Evolutionary conservation across 2,113 vertebrate genomes (phyloP), one percentile per base, ranked within the genome.

Genomic region (Rhineura floridana): DNA sequence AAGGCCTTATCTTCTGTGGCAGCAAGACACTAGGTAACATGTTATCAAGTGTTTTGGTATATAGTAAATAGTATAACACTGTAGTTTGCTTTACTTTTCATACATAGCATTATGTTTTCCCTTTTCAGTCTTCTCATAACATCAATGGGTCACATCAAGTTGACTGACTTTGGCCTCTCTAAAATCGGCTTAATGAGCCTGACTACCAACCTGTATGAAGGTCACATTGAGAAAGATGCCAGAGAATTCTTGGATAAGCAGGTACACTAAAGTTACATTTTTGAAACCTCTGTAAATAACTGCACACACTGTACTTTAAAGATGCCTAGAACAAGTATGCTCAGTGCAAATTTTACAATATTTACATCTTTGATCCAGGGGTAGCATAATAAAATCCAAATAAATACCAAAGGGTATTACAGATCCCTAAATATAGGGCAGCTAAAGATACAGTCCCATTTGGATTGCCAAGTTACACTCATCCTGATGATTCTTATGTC

Each of bases 121-220:
- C 87, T 70, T 88, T 89, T 75, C 87, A 99, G 99, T 96, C 98
- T 99, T n/a, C 97, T 99, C 48, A 99, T 99, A 96, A 99, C 99
- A 30, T 99, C 99, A 52, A 96, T 99, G 98, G 99, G 99, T 88
- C 99, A 99, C 93, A 98, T 99, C 92, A 99, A 99, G 91, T 97
- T 99, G 83, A 99, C 99, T 12, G 99, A 99, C 95, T 99, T 99
- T 46, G 99, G 99, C 11, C 97, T 99, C 50, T 99, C 99, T 46
- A 99, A 99, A 96, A 99, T 99, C 7, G 99, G 99, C 52, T 96
- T 99, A 91, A 99, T 99, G 99, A 99, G 99, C 86, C 95, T 99
- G 90, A 99, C 99, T 83, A 99, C 98, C 12, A 99, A 99, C 93
- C 95, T 99, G 89, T 99, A 99, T 0, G 99, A 99, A 90, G 98